Evolutionary conservation across 2,888 invertebrate species (phyloP).

Genomic region (Scaeva pyrastri): DNA sequence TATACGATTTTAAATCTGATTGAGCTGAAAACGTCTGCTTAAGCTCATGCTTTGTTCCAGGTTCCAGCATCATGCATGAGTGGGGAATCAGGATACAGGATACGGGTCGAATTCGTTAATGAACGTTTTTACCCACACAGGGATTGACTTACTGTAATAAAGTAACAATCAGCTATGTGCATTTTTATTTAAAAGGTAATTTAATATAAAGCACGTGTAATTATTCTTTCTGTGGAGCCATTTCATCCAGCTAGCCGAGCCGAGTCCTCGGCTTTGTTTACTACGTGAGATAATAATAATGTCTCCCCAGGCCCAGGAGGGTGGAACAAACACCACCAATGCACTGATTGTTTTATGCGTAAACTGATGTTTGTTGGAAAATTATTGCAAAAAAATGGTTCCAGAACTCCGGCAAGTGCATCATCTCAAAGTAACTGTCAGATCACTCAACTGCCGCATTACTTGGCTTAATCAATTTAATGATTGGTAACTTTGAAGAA

Average conservation of each 20-base stretch:
- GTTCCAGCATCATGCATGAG: slow-evolving; percentile 13
- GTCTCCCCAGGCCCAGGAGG: slow-evolving; percentile 45
- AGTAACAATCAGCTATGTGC: slow-evolving; percentile 72
- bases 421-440: slow-evolving; percentile 9
- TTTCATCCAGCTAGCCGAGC: not conserved
- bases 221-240: slow-evolving; percentile 59
- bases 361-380: slow-evolving; percentile 28
- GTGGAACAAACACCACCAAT: slow-evolving; percentile 48
- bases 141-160: slow-evolving; percentile 70
- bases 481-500: not conserved
- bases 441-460: not conserved
- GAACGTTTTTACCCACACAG: slow-evolving; percentile 36
- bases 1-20: slow-evolving; percentile 47
- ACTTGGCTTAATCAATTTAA: slow-evolving; percentile 2
- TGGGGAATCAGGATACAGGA: slow-evolving; percentile 5
- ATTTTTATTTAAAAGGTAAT: slow-evolving; percentile 71
- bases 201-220: slow-evolving; percentile 71
- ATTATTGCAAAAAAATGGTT: not conserved
- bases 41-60: slow-evolving; percentile 38
- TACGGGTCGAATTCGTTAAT: slow-evolving; percentile 44
- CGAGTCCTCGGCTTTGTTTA: slow-evolving; percentile 40
- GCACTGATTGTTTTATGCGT: slow-evolving; percentile 42
- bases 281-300: slow-evolving; percentile 45
- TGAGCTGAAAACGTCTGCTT: slow-evolving; percentile 50
- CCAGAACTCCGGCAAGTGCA: not conserved